phyloP scores from a whole-genome alignment of 1,140 invertebrate species.

The Temnothorax longispinosus region DNA sequence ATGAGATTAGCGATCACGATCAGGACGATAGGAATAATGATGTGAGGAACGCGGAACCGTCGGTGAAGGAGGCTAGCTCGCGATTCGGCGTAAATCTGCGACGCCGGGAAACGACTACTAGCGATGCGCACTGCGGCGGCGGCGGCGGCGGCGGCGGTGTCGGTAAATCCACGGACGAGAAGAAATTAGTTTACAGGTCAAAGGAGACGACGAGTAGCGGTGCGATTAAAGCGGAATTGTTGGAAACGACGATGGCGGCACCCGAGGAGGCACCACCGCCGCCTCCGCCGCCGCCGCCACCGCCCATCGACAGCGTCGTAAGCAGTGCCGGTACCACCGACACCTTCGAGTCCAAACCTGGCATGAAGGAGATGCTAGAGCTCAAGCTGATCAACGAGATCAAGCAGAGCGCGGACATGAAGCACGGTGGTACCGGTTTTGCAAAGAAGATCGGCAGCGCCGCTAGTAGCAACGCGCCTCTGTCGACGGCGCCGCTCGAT shows the following conservation, averaged over 20 bases:
- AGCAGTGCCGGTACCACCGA: conserved; percentile 58
- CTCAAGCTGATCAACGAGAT: conserved; percentile 93
- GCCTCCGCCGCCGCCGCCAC: conserved; percentile 77
- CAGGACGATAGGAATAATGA: conserved; percentile 85
- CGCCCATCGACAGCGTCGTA: conserved; percentile 70
- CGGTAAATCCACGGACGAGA: conserved; percentile 81
- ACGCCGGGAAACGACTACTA: conserved; percentile 86
- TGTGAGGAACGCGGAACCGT: conserved; percentile 88
- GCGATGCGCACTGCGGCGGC: conserved; percentile 83
- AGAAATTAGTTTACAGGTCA: conserved; percentile 75
- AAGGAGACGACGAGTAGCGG: conserved; percentile 74
- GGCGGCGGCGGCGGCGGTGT: conserved; percentile 85
- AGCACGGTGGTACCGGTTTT: conserved; percentile 75
- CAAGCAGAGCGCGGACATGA: conserved; percentile 91
- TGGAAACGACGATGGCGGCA: conserved; percentile 71
- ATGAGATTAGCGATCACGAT: conserved; percentile 78
- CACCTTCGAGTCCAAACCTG: conserved; percentile 81
- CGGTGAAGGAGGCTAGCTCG: conserved; percentile 90
- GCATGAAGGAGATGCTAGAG: conserved; percentile 93
- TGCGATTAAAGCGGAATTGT: conserved; percentile 23
- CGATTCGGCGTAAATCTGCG: conserved; percentile 90
- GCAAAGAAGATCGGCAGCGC: conserved; percentile 70
- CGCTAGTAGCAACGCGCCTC: conserved; percentile 60
- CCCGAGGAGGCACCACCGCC: conserved; percentile 77
- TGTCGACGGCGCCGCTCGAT: conserved; percentile 76